These are phyloP conservation scores for Atractosteus spatula DNA, from an alignment of 2,113 vertebrate species.

Conservation along the genomic window DNA sequence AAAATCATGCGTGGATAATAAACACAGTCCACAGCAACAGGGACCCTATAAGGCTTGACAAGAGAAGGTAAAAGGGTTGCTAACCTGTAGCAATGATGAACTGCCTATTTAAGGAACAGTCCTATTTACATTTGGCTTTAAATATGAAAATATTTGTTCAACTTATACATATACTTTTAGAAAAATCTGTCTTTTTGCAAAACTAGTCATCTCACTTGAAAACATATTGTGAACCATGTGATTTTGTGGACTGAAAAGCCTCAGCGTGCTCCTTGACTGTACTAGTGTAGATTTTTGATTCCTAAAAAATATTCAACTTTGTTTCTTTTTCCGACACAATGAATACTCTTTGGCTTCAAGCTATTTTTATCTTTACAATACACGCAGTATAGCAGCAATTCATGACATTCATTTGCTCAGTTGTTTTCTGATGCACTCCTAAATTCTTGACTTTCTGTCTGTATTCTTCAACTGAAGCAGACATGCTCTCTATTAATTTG, in stretches of 20 bases:
- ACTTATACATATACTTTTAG: conserved; percentile 15
- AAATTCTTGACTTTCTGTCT: background rate
- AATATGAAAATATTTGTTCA: conserved; percentile 31
- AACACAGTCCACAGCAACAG: background rate
- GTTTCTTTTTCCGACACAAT: conserved; percentile 38
- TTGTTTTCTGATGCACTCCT: conserved; percentile 4
- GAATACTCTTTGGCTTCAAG: conserved; percentile 59
- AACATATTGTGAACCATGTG: conserved; percentile 40
- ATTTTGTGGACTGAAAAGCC: conserved; percentile 43
- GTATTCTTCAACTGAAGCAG: conserved; percentile 15
- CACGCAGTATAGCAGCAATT: conserved; percentile 61
- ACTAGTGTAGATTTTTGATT: conserved; percentile 32
- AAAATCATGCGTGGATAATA: conserved; percentile 1
- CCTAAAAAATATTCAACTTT: conserved; percentile 14
- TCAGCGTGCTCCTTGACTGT: conserved; percentile 44
- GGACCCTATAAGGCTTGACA: conserved; percentile 9
- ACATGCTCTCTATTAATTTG: background rate
- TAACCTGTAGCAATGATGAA: background rate
- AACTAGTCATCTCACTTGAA: conserved; percentile 11
- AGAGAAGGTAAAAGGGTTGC: background rate
- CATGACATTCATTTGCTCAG: conserved; percentile 44
- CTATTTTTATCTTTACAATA: conserved; percentile 44
- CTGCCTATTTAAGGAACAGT: background rate
- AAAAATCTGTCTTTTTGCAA: background rate
- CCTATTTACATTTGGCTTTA: conserved; percentile 47